Conservation (phyloP, 2,888 invertebrate genomes). For the Leptinotarsa tumamoca region DNA sequence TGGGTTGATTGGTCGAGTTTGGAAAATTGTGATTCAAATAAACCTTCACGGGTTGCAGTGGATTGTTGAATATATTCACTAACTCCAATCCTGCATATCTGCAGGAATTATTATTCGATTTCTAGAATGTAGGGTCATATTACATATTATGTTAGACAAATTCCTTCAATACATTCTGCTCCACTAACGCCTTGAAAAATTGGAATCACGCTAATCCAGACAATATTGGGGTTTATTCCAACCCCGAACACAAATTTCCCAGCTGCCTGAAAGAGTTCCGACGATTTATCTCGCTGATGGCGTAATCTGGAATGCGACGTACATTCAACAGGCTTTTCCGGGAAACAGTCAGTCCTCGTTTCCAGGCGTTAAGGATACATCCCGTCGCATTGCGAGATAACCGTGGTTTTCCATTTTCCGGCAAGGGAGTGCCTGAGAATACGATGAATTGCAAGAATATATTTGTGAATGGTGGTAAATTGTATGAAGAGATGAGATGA, state of each 20-base stretch:
- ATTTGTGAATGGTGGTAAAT: neutral
- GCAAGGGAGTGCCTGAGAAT: neutral
- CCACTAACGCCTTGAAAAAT: neutral
- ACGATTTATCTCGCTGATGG: neutral
- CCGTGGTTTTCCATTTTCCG: neutral
- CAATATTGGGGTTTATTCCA: neutral
- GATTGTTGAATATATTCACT: no score
- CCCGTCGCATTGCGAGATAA: neutral
- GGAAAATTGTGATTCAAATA: no score
- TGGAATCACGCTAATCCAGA: neutral
- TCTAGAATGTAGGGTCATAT: no score
- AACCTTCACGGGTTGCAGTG: no score
- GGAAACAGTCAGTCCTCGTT: neutral
- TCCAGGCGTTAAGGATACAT: neutral
- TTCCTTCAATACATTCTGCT: no score
- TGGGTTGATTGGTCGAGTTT: no score
- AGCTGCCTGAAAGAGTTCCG: neutral
- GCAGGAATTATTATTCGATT: no score
- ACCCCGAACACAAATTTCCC: conserved; percentile 5
- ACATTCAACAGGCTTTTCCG: conserved; percentile 13
- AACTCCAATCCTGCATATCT: no score
- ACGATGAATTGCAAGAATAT: neutral
- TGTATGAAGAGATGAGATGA: no score
- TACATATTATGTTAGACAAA: no score
- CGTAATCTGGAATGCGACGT: neutral